phyloP scores from a whole-genome alignment of 2,797 vertebrate genomes.

The Sebastes variabilis region DNA sequence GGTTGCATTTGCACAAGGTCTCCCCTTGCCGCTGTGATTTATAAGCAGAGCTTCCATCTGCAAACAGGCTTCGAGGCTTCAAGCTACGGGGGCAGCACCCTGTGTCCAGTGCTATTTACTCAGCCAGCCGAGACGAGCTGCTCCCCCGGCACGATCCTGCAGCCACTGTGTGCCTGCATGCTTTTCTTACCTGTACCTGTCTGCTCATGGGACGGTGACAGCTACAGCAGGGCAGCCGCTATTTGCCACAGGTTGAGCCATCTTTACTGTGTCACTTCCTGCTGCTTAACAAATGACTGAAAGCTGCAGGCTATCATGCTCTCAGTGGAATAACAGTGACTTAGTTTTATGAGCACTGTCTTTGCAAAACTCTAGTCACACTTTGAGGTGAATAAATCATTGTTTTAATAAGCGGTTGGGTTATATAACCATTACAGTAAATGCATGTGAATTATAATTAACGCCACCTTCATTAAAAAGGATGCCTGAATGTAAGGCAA shows the following conservation, averaged over 20 bases:
- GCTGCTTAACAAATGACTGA: conserved; percentile 72
- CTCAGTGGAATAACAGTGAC: conserved; percentile 37
- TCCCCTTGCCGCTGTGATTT: conserved; percentile 74
- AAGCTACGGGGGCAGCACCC: conserved; percentile 72
- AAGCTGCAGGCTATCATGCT: conserved; percentile 57
- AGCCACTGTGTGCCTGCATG: conserved; percentile 45
- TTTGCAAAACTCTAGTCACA: conserved; percentile 48
- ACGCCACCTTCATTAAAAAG: background rate
- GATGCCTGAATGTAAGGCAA: background rate
- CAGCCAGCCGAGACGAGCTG: conserved; percentile 65
- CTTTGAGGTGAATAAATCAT: conserved; percentile 52
- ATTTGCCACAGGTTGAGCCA: conserved; percentile 62
- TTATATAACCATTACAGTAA: background rate
- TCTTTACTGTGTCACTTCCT: conserved; percentile 67
- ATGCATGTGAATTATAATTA: conserved; percentile 14
- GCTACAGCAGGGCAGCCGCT: conserved; percentile 35
- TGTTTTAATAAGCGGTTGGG: conserved; percentile 44
- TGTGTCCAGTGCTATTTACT: conserved; percentile 79
- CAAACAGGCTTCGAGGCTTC: conserved; percentile 75
- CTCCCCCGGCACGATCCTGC: conserved; percentile 62
- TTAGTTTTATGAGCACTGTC: conserved; percentile 51
- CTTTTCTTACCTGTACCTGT: conserved; percentile 47
- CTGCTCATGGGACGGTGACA: conserved; percentile 43
- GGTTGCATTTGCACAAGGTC: conserved; percentile 73
- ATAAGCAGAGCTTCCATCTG: conserved; percentile 77